Evolutionary conservation across 2,888 invertebrate genomes (phyloP), one percentile per base, ranked within the genome.

Genomic region (Drosophila greeni): DNA sequence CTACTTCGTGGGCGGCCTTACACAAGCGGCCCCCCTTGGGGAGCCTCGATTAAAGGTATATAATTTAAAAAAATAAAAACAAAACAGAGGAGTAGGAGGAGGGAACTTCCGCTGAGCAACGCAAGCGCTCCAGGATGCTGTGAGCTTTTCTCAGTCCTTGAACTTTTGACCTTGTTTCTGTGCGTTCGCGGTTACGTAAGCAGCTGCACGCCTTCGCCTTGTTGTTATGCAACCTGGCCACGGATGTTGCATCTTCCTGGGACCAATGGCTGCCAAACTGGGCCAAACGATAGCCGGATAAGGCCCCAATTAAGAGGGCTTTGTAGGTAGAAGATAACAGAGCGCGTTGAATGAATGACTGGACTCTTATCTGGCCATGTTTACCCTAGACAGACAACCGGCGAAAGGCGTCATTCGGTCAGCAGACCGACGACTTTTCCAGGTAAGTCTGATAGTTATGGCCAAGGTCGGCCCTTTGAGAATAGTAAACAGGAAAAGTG

Each of bases 91-190:
- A 16, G 12, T 24, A 20, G 20, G 18, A 18, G 29, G 26, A 26
- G 34, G 43, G 9, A 20, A 62, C 70, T 56, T 69, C 55, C 69
- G 56, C 36, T 45, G 58, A 60, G 45, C 49, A 57, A 66, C 55
- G 65, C 51, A 58, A 53, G 58, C 49, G 65, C 82, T 56, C 48
- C 52, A 47, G 39, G 57, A 54, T 34, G 49, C 36, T 7, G 23
- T 20, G 60, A 79, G 68, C 69, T 69, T 68, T 61, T 23, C 51
- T 36, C 58, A 79, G 84, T 80, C 85, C 84, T 85, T 85, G 84
- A 84, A 84, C 85, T 70, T 73, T 62, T 85, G 84, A 82, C 84
- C 84, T 85, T 85, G 84, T 85, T 82, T 83, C 61, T 43, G 48
- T 20, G 20, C 42, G 12, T 31, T 24, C 42, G 11, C 31, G 40